These are phyloP conservation scores for Teleogryllus oceanicus DNA, from an alignment of 2,888 invertebrate species.

Conservation along the genomic window DNA sequence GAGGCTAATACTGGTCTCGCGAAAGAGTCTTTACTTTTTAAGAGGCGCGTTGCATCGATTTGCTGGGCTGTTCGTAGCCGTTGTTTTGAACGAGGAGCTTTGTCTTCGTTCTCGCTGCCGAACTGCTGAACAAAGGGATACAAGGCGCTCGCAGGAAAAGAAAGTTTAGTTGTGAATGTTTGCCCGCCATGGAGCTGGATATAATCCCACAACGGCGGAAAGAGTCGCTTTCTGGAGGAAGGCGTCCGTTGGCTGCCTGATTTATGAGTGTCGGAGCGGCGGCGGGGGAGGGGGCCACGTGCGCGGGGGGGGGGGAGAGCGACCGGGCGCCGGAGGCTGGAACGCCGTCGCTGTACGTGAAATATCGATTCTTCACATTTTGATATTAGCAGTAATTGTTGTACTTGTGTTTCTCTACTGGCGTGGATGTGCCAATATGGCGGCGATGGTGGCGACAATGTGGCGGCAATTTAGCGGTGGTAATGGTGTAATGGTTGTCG, in stretches of 20 bases:
- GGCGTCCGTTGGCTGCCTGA: constrained; percentile 6
- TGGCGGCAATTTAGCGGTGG: no score
- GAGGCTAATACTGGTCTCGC: no score
- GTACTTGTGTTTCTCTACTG: no score
- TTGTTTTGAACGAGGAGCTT: not conserved
- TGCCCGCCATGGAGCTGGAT: not conserved
- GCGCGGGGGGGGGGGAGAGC: not conserved
- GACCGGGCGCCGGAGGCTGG: not conserved
- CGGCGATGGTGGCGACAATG: not conserved
- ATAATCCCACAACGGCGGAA: not conserved
- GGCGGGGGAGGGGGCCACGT: not conserved
- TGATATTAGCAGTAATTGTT: no score
- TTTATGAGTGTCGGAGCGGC: not conserved
- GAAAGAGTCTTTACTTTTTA: no score
- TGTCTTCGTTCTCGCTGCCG: not conserved
- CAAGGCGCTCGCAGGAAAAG: not conserved
- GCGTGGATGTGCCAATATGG: not conserved
- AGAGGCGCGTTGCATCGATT: no score
- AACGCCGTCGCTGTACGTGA: not conserved
- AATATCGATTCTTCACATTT: not conserved
- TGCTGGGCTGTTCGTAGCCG: no score
- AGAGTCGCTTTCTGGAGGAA: constrained; percentile 3
- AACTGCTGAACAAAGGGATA: not conserved
- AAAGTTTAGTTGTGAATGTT: constrained; percentile 11
- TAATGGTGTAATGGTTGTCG: no score